Conservation (phyloP, 2,113 vertebrate genomes). For the Cololabis saira region DNA sequence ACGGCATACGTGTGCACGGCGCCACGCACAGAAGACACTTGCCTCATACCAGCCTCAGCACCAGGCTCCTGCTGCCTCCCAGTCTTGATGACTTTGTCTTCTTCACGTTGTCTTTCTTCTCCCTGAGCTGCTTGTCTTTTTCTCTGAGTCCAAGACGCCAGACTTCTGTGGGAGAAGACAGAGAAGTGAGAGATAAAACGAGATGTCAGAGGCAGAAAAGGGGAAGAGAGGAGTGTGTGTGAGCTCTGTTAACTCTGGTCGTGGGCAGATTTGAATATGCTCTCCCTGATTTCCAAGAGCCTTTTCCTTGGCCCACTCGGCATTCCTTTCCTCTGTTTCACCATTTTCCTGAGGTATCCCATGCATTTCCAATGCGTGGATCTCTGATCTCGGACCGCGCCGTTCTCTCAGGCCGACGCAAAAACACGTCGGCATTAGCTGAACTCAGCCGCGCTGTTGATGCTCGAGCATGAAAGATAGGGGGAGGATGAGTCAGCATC, state of each 20-base stretch:
- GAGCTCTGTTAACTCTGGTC: slow-evolving; percentile 56
- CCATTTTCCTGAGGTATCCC: slow-evolving; percentile 13
- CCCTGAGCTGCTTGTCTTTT: slow-evolving; percentile 27
- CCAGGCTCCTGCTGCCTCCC: slow-evolving; percentile 68
- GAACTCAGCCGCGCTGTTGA: background rate
- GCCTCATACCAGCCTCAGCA: slow-evolving; percentile 82
- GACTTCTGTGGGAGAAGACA: slow-evolving; percentile 42
- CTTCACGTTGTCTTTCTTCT: slow-evolving; percentile 27
- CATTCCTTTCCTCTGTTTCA: slow-evolving; percentile 67
- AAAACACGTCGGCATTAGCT: too few relatives aligned
- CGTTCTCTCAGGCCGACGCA: background rate
- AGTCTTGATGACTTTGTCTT: slow-evolving; percentile 22
- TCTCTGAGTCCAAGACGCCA: slow-evolving; percentile 26
- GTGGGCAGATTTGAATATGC: slow-evolving; percentile 82
- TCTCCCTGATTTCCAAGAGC: slow-evolving; percentile 72
- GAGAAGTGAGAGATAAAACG: slow-evolving; percentile 27
- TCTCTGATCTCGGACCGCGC: slow-evolving; percentile 12
- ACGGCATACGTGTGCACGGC: slow-evolving; percentile 61
- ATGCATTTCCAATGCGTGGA: background rate
- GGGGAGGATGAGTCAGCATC: slow-evolving; percentile 36
- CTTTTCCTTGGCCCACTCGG: slow-evolving; percentile 74
- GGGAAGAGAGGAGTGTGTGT: slow-evolving; percentile 61
- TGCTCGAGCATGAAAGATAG: background rate
- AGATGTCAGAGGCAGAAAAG: slow-evolving; percentile 52
- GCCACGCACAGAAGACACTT: slow-evolving; percentile 67